Evolutionary conservation across 2,113 vertebrate genomes (phyloP).

Genomic region (Podarcis cretensis): DNA sequence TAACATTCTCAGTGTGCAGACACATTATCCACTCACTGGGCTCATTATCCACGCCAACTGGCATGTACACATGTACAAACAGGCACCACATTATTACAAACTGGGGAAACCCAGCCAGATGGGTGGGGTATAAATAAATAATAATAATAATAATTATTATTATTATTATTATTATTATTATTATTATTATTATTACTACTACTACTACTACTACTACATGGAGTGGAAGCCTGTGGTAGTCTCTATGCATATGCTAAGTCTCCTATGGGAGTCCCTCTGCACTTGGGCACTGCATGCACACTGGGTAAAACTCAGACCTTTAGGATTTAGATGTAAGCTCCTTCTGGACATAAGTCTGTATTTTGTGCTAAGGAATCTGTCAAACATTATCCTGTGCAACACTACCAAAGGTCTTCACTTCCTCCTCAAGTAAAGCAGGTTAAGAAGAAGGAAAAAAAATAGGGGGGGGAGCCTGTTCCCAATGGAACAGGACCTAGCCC

Average conservation of each 20-base stretch:
- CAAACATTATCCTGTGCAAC: neutral
- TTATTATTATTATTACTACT: neutral
- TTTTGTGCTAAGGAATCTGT: neutral
- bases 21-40: neutral
- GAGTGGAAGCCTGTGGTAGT: neutral
- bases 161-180: neutral
- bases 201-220: neutral
- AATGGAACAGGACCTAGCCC: accelerated
- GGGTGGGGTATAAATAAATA: no score
- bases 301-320: neutral
- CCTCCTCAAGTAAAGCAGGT: neutral
- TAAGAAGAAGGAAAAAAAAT: no score
- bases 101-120: no score
- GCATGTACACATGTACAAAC: neutral
- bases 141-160: no score
- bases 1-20: neutral
- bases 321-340: neutral
- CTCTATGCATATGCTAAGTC: no score
- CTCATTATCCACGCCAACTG: neutral
- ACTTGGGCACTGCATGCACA: neutral
- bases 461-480: neutral
- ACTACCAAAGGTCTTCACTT: accelerated
- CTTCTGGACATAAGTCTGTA: neutral
- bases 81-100: neutral
- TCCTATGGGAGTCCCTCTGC: neutral